Evolutionary conservation across 2,888 invertebrate genomes (phyloP), one percentile per base, ranked within the genome.

Genomic region (Sycophila texana): DNA sequence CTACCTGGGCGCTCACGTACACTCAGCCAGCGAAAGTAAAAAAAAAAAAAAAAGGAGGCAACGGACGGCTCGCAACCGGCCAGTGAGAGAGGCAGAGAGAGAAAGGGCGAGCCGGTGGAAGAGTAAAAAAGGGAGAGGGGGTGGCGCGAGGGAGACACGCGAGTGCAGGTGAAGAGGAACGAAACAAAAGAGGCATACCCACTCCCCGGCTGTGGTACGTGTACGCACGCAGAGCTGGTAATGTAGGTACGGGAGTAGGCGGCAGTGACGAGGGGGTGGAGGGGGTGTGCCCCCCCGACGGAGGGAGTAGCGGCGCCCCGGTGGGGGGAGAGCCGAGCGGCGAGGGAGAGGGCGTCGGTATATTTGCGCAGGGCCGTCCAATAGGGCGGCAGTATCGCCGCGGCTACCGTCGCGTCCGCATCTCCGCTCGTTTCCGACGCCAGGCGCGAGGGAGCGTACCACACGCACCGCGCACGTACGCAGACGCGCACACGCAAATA

Each of bases 361-460:
- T 90, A 90, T 89, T 90, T 90, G 90, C 88, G 89, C 90, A 89
- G 87, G 88, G 89, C 87, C 85, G 87, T 84, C 88, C 89, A 88
- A 88, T 89, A 89, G 88, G 90, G 90, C 89, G 89, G 89, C 89
- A 90, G 90, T 90, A 89, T 89, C 87, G 87, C 89, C 88, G 90
- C 89, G 89, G 86, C 89, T 85, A 85, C 85, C 87, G 89, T 89
- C 89, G 88, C 88, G 89, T 86, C 81, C 84, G 85, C 85, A 87
- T 71, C 77, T 76, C 72, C 20, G 16, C 16, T 30, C 30, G 65
- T 61, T 1, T 14, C 18, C 18, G 39, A 39, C 39, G 65, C 13
- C 16, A n/a, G 26, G 49, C 49, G 67, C 26, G 22, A 13, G 14
- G n/a, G 49, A 61, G 71, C 49, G 39, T 39, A 39, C 39, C 7